These are phyloP conservation scores for Xenops minutus DNA, from an alignment of 2,797 vertebrate genomes.

Conservation along the genomic window DNA sequence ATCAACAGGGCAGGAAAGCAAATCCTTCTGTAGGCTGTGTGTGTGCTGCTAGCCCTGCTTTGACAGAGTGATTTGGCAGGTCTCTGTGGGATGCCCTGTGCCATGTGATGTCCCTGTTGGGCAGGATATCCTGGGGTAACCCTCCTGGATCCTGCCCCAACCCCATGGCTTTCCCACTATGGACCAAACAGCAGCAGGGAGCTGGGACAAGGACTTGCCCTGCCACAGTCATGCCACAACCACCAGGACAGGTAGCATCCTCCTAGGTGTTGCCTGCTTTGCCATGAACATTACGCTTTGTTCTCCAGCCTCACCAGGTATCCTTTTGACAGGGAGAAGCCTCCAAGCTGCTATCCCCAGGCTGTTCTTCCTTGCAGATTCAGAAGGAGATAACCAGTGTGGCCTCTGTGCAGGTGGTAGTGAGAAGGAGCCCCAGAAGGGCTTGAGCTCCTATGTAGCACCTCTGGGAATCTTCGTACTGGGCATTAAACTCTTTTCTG, in stretches of 20 bases:
- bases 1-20: background rate
- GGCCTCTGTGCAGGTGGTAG: rapidly evolving
- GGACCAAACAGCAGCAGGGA: background rate
- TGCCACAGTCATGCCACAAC: background rate
- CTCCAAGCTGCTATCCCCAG: background rate
- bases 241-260: background rate
- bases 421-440: background rate
- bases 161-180: rapidly evolving
- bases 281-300: background rate
- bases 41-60: background rate
- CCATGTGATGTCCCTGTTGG: background rate
- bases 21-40: background rate
- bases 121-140: background rate
- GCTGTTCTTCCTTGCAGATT: background rate
- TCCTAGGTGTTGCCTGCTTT: background rate
- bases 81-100: background rate
- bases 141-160: background rate
- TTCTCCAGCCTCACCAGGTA: background rate
- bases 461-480: background rate
- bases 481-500: background rate
- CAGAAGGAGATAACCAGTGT: background rate
- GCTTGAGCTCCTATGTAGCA: rapidly evolving
- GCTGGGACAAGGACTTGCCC: background rate
- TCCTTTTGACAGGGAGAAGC: background rate
- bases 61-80: background rate